phyloP scores from a whole-genome alignment of 2,888 invertebrate genomes.

The Drosophila merina region DNA sequence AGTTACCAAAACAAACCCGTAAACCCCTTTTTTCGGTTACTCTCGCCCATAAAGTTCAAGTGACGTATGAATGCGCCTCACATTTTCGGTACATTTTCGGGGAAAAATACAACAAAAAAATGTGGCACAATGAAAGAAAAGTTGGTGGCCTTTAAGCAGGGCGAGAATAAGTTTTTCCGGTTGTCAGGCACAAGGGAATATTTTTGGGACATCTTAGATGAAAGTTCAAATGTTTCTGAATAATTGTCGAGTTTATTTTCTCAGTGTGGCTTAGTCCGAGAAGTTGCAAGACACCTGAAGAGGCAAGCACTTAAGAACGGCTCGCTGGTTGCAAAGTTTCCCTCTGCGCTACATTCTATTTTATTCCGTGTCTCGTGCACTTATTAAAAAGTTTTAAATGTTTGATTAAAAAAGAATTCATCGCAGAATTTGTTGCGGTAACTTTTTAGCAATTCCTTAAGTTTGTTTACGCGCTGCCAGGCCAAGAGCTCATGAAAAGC shows the following conservation, averaged over 20 bases:
- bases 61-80: conserved; percentile 12
- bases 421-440: conserved; percentile 55
- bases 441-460: conserved; percentile 35
- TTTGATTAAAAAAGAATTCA: conserved; percentile 73
- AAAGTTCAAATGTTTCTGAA: neutral
- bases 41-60: conserved; percentile 9
- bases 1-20: conserved; percentile 42
- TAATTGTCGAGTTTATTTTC: neutral
- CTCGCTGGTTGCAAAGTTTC: conserved; percentile 33
- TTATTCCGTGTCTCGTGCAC: conserved; percentile 49
- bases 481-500: conserved; percentile 34
- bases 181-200: conserved; percentile 7
- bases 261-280: conserved; percentile 2
- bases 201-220: neutral
- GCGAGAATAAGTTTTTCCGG: conserved; percentile 29
- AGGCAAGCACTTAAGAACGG: conserved; percentile 27
- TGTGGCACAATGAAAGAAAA: conserved; percentile 16
- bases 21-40: conserved; percentile 1
- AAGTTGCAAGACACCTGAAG: conserved; percentile 4
- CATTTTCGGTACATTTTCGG: conserved; percentile 23
- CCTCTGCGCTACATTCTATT: conserved; percentile 31
- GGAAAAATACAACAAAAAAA: conserved; percentile 21
- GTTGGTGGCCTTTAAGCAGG: conserved; percentile 16
- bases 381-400: conserved; percentile 74
- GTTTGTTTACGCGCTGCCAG: conserved; percentile 34